Base-by-base conservation (phyloP, 2,797 vertebrate species). In the Eospalax fontanierii region DNA sequence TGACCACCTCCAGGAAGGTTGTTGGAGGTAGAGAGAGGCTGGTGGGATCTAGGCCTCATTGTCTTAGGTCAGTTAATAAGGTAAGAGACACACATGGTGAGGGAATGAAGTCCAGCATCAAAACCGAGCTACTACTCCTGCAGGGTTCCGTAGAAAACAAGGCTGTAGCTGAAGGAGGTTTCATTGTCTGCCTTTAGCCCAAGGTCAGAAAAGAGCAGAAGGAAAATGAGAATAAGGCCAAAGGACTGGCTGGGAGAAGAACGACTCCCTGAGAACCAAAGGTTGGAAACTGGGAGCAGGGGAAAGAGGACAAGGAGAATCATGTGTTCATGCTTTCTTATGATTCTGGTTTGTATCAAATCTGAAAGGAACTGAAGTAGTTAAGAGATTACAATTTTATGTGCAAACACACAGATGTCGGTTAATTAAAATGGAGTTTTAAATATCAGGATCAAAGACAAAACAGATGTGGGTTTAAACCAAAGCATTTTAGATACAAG, bases 391-490 rank as follows among this genome's bases (percentile, higher is more conserved):
- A 90, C 87, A 93, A 70, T 43, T 68, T 66, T 61, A 61, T 70
- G 15, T 89, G 26, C 54, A 89, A 75, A 92, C 61, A 82, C 70
- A 22, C 63, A 84, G 50, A 90, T 76, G 40, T n/a, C 43, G 74
- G 61, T 92, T 81, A 90, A 92, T 75, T 86, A 92, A 90, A 93
- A 74, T 50, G 40, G 28, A 30, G 66, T 80, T 90, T 87, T 87
- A 84, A 82, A 76, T 74, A 89, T 59, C 93, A 63, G 35, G 28
- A 89, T 96, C 22, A 92, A 86, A 95, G 46, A 86, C 38, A 71
- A 90, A 93, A 87, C 30, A 81, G 74, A 93, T 78, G 35, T 28
- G 65, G 63, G 87, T 89, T 73, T 96, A 91, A 83, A 57, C 21
- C 68, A 88, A 66, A 84, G 5, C 33, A 76, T 79, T 86, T 90